These are phyloP conservation scores for Scalopus aquaticus DNA, from an alignment of 2,113 vertebrate genomes.

Conservation along the genomic window DNA sequence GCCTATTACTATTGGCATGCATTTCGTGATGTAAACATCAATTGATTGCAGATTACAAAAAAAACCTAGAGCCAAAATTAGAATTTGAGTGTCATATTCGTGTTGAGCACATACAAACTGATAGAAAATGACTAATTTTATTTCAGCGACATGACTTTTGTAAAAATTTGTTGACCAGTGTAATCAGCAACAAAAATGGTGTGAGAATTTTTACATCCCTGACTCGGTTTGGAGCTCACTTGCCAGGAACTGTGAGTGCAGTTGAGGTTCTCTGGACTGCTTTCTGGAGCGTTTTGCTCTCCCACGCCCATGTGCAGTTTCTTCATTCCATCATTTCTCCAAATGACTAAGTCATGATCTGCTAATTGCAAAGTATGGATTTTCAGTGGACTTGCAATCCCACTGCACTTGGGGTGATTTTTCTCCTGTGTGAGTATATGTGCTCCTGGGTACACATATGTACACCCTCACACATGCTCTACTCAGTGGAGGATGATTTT, in stretches of 20 bases:
- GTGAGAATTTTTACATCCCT: background rate
- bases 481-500: background rate
- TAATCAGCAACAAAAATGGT: background rate
- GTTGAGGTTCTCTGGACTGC: background rate
- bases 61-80: no score
- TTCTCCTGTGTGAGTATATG: background rate
- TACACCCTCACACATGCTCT: background rate
- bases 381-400: background rate
- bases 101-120: no score
- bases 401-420: background rate
- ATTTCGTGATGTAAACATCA: no score
- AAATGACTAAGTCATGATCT: background rate
- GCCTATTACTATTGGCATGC: no score
- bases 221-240: background rate
- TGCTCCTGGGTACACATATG: accelerated
- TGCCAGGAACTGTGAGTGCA: background rate
- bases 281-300: background rate
- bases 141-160: no score
- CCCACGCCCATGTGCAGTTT: background rate
- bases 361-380: background rate
- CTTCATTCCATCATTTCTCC: background rate
- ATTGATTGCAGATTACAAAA: no score
- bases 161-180: no score
- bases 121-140: no score
- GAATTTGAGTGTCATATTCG: no score